Conservation (phyloP, 2,888 invertebrate species). For the Artemia sinica region DNA sequence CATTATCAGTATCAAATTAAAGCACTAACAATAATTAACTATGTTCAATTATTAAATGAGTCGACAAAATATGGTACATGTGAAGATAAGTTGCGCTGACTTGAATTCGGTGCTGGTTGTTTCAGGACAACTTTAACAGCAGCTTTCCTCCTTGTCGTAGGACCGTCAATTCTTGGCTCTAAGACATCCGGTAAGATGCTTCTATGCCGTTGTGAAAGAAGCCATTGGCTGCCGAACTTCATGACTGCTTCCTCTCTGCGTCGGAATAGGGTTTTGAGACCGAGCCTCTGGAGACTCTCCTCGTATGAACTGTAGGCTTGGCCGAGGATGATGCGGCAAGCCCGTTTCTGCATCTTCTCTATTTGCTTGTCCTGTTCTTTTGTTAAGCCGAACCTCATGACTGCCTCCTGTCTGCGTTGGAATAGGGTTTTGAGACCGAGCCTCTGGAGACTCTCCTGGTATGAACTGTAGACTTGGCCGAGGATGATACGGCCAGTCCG, state of each 20-base stretch:
- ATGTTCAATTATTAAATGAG: too few relatives aligned
- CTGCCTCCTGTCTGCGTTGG: neutral
- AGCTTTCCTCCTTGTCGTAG: too few relatives aligned
- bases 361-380: neutral
- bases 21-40: too few relatives aligned
- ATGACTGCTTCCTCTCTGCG: neutral
- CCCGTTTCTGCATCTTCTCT: too few relatives aligned
- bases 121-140: too few relatives aligned
- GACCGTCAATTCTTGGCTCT: too few relatives aligned
- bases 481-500: neutral
- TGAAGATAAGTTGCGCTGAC: too few relatives aligned
- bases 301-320: too few relatives aligned
- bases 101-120: too few relatives aligned
- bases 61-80: too few relatives aligned
- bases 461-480: slow-evolving; percentile 10
- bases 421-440: slow-evolving; percentile 5
- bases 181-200: neutral
- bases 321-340: too few relatives aligned
- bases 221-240: slow-evolving; percentile 3
- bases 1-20: too few relatives aligned
- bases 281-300: neutral
- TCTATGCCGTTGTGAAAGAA: slow-evolving; percentile 6
- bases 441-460: slow-evolving; percentile 10
- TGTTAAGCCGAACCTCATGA: neutral
- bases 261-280: neutral